Evolutionary conservation across 2,888 invertebrate species (phyloP).

Genomic region (Salticus scenicus): DNA sequence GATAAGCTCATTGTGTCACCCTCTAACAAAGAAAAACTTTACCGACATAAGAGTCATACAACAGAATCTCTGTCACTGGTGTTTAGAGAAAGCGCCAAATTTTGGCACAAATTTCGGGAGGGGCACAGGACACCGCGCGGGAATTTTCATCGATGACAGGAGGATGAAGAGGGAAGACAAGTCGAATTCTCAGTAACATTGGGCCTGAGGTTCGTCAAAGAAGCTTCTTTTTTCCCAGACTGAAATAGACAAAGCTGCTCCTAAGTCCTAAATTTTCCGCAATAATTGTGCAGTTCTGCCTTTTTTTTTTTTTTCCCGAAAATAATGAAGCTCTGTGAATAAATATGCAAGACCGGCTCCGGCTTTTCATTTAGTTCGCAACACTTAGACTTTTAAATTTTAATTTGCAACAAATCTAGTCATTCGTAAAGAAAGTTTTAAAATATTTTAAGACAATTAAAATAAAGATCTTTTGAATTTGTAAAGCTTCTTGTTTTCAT

Average conservation of each 20-base stretch:
- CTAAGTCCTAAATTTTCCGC: too few species aligned
- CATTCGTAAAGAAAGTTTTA: too few species aligned
- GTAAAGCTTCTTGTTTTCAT: too few species aligned
- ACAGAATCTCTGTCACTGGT: not conserved
- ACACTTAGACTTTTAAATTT: too few species aligned
- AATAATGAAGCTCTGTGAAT: too few species aligned
- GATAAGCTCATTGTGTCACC: not conserved
- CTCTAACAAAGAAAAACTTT: not conserved
- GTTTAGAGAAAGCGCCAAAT: slow-evolving; percentile 5
- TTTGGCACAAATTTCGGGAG: not conserved
- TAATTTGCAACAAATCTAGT: too few species aligned
- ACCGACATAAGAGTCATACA: not conserved
- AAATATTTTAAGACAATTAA: too few species aligned
- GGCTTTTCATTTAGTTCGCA: too few species aligned
- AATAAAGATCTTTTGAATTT: too few species aligned
- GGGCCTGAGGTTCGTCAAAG: not conserved
- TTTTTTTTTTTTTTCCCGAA: too few species aligned
- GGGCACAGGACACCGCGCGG: not conserved
- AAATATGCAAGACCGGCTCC: too few species aligned
- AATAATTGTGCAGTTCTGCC: too few species aligned
- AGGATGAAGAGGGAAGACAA: not conserved
- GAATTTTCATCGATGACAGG: not conserved
- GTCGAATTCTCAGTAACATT: not conserved
- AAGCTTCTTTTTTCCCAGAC: not conserved
- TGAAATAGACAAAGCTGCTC: not conserved